A percentile compares a stretch with the other conserved stretches of the same genome.
Conservation (phyloP, 2,888 invertebrate genomes). For the Ryuthela nishihirai region DNA sequence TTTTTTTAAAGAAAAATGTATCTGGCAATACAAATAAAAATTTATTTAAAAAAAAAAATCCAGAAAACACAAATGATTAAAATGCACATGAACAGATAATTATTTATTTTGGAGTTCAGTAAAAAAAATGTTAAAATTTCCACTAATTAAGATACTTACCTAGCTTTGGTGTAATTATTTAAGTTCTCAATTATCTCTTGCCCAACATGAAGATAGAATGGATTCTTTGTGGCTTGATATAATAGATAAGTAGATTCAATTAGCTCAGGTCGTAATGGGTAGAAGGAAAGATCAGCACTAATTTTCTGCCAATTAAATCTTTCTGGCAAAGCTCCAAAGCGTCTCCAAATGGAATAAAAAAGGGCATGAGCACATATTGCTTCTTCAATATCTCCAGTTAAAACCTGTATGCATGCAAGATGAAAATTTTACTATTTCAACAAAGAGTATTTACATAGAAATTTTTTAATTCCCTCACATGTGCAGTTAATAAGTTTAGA, state of each 20-base stretch:
- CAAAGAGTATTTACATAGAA: no score
- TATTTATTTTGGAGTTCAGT: no score
- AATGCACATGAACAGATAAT: no score
- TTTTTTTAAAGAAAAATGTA: no score
- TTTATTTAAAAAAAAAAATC: no score
- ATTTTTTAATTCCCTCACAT: no score
- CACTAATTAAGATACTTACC: conserved; percentile 46
- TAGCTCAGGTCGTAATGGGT: conserved; percentile 62
- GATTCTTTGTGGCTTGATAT: conserved; percentile 61
- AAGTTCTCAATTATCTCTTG: conserved; percentile 58
- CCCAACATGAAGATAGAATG: conserved; percentile 64
- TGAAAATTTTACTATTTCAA: no score
- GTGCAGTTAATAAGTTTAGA: no score
- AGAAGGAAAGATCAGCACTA: conserved; percentile 59
- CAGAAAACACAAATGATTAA: no score
- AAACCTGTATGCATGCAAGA: no score
- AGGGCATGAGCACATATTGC: conserved; percentile 62
- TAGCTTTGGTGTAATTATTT: conserved; percentile 55
- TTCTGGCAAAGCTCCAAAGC: conserved; percentile 59
- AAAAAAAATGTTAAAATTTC: conserved; percentile 2
- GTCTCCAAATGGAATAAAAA: conserved; percentile 61
- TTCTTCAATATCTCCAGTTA: conserved; percentile 62
- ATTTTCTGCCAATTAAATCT: conserved; percentile 54
- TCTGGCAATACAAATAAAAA: no score
- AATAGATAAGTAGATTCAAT: conserved; percentile 62